Evolutionary conservation across 2,113 vertebrate genomes (phyloP).

Genomic region (Nesospiza acunhae): DNA sequence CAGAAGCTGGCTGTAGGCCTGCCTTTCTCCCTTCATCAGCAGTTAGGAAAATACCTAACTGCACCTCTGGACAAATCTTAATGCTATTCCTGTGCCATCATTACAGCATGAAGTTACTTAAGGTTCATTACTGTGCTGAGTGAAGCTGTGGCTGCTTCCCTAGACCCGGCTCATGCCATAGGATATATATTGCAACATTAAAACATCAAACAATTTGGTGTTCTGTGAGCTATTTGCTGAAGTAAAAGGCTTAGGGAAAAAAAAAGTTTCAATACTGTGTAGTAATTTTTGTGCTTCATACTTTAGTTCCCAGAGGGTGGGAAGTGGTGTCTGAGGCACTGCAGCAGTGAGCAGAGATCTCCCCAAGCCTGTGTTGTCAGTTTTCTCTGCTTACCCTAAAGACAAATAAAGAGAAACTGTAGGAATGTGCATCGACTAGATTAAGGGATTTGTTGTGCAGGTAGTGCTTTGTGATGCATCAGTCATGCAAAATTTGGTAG

Average conservation of each 20-base stretch:
- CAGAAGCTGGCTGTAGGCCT: background rate
- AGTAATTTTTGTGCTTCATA: background rate
- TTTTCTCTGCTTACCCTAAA: background rate
- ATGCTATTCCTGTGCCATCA: background rate
- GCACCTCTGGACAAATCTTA: conserved; percentile 20
- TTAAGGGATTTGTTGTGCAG: background rate
- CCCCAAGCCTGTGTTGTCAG: background rate
- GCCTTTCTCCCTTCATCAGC: conserved; percentile 15
- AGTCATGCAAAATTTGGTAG: background rate
- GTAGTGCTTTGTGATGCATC: rapidly evolving
- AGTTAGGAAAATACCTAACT: background rate
- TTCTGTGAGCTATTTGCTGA: conserved; percentile 48
- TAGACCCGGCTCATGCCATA: background rate
- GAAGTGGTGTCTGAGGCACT: background rate
- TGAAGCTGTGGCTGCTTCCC: background rate
- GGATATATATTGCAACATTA: conserved; percentile 1
- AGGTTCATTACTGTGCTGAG: background rate
- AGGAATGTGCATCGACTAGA: background rate
- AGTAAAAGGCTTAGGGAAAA: background rate
- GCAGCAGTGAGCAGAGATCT: background rate
- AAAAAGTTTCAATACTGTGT: background rate
- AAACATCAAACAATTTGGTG: conserved; percentile 41
- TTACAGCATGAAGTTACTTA: background rate
- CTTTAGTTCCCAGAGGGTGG: background rate
- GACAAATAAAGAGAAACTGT: background rate